Evolutionary conservation across 1,140 invertebrate genomes (phyloP).

Genomic region (Brachionus sp.): DNA sequence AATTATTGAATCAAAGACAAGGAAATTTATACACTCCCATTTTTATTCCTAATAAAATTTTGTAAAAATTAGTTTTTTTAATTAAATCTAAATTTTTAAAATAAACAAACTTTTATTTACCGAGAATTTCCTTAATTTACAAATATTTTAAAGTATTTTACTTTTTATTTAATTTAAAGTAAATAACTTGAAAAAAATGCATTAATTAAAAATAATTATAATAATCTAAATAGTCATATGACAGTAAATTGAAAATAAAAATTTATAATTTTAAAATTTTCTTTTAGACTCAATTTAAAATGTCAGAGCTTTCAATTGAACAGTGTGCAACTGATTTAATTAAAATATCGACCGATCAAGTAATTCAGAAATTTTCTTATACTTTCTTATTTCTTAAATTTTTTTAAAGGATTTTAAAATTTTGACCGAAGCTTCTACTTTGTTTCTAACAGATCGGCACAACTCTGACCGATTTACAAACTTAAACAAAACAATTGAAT

Average conservation of each 20-base stretch:
- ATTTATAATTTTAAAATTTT: neutral
- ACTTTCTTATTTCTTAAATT: neutral
- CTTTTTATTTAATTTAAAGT: no score
- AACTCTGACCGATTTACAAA: neutral
- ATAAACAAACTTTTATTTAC: no score
- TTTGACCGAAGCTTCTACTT: neutral
- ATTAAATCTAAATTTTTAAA: no score
- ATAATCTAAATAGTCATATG: neutral
- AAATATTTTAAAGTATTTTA: no score
- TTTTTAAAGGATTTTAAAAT: constrained; percentile 12
- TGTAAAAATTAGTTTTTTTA: no score
- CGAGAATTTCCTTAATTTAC: no score
- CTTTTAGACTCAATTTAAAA: neutral
- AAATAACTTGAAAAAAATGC: no score
- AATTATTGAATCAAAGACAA: no score
- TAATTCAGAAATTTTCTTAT: neutral
- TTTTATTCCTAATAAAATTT: no score
- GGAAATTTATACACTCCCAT: no score
- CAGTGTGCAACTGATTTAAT: neutral
- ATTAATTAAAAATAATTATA: no score
- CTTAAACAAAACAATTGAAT: neutral
- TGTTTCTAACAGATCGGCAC: neutral
- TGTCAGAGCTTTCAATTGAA: neutral
- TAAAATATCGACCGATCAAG: neutral
- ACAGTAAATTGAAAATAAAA: neutral